These are phyloP conservation scores for Phenganax subtilis DNA, from an alignment of 92 coral and sea anemone genomes.

Conservation along the genomic window DNA sequence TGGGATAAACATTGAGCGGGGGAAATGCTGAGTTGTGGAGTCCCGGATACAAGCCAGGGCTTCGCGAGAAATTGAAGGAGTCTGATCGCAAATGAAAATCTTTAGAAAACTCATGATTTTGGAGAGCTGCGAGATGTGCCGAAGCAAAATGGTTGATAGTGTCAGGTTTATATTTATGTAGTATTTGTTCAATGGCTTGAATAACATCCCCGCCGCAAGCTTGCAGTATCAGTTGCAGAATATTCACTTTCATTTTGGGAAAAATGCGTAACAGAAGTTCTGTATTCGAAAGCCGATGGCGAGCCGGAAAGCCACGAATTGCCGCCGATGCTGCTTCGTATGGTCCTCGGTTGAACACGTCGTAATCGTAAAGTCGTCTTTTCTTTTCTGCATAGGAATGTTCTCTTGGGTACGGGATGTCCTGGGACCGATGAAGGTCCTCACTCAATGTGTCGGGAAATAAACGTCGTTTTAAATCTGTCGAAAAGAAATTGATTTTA, in stretches of 20 bases:
- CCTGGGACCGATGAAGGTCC: constrained; percentile 20
- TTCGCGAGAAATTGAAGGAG: constrained; percentile 31
- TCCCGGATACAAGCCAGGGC: constrained; percentile 18
- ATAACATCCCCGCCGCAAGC: constrained; percentile 90
- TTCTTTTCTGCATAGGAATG: constrained; percentile 53
- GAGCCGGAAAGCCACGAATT: constrained; percentile 48
- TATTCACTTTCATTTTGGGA: constrained; percentile 90
- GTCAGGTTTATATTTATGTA: constrained; percentile 62
- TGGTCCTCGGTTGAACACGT: constrained; percentile 46
- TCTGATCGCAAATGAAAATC: constrained; percentile 29
- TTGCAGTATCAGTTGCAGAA: constrained; percentile 82
- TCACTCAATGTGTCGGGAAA: constrained; percentile 21
- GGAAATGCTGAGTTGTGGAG: constrained; percentile 22
- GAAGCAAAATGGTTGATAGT: constrained; percentile 28
- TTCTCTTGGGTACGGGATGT: constrained; percentile 24
- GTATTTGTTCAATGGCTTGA: constrained; percentile 91
- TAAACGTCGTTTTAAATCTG: constrained; percentile 33
- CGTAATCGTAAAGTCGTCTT: constrained; percentile 57
- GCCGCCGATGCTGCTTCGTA: constrained; percentile 26
- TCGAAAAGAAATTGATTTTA: background rate
- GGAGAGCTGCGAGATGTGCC: constrained; percentile 24
- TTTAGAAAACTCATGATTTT: constrained; percentile 20
- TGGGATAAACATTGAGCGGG: constrained; percentile 23
- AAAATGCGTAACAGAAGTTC: constrained; percentile 87
- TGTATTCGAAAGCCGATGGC: constrained; percentile 74